These are phyloP conservation scores for Ptyas mucosa DNA, from an alignment of 2,113 vertebrate genomes.

Conservation along the genomic window DNA sequence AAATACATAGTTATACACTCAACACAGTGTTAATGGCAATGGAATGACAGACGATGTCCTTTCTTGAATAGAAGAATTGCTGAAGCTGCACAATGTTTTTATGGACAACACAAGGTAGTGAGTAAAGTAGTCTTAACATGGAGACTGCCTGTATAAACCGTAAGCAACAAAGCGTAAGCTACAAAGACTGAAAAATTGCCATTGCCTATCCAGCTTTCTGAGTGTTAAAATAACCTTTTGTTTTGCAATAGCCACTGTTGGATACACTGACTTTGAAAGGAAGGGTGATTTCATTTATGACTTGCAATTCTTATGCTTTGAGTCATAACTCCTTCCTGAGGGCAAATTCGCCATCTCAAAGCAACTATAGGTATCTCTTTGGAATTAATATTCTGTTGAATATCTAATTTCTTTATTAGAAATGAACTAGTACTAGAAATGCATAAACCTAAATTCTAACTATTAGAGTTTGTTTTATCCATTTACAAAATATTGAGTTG, in stretches of 20 bases:
- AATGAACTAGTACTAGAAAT: not conserved
- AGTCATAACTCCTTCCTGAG: not conserved
- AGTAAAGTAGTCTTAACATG: not conserved
- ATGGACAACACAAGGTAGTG: not conserved
- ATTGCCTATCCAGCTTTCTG: not conserved
- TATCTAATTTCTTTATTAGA: not conserved
- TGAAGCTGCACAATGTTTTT: not conserved
- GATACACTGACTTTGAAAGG: constrained; percentile 13
- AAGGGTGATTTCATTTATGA: not conserved
- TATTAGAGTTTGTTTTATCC: not conserved
- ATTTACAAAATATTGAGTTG: not conserved
- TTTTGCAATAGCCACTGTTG: not conserved
- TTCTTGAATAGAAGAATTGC: not conserved
- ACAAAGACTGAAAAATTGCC: not conserved
- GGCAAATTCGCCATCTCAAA: constrained; percentile 1
- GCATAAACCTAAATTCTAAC: not conserved
- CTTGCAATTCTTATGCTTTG: not conserved
- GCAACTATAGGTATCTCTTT: not conserved
- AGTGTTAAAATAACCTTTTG: not conserved
- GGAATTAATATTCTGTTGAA: not conserved
- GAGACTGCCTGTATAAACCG: not conserved
- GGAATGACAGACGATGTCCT: not conserved
- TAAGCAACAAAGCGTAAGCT: constrained; percentile 27
- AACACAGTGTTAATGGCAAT: not conserved
- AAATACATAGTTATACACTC: not conserved